phyloP scores from a whole-genome alignment of 2,113 vertebrate genomes.

The Chaenocephalus aceratus region DNA sequence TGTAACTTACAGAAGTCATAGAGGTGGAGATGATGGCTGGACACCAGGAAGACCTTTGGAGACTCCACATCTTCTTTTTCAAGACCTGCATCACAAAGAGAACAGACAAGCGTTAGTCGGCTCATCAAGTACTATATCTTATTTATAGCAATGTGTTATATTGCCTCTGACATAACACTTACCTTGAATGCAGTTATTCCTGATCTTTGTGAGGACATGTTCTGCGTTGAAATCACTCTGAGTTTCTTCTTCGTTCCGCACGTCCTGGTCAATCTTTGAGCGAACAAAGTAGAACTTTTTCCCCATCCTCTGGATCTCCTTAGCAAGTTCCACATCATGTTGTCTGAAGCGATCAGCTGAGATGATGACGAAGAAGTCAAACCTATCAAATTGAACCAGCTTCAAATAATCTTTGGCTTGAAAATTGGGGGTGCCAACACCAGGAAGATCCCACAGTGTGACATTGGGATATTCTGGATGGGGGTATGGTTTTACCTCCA shows the following conservation, averaged over 20 bases:
- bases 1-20: constrained; percentile 10
- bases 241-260: background rate
- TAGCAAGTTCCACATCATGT: no score
- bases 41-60: constrained; percentile 48
- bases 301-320: no score
- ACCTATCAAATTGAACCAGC: no score
- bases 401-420: no score
- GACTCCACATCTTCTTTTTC: rapidly evolving
- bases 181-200: constrained; percentile 8
- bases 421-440: no score
- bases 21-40: background rate
- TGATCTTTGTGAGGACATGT: background rate
- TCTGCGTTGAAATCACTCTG: background rate
- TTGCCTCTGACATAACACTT: background rate
- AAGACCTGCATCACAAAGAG: constrained; percentile 23
- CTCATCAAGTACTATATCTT: no score
- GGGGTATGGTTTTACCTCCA: no score
- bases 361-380: no score
- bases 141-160: no score
- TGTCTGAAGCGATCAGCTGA: no score
- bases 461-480: no score
- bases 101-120: background rate
- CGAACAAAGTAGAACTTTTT: constrained; percentile 4
- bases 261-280: constrained; percentile 32
- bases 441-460: no score